Evolutionary conservation across 2,888 invertebrate genomes (phyloP), one percentile per base, ranked within the genome.

Genomic region (Zhuqinia jingwanae): DNA sequence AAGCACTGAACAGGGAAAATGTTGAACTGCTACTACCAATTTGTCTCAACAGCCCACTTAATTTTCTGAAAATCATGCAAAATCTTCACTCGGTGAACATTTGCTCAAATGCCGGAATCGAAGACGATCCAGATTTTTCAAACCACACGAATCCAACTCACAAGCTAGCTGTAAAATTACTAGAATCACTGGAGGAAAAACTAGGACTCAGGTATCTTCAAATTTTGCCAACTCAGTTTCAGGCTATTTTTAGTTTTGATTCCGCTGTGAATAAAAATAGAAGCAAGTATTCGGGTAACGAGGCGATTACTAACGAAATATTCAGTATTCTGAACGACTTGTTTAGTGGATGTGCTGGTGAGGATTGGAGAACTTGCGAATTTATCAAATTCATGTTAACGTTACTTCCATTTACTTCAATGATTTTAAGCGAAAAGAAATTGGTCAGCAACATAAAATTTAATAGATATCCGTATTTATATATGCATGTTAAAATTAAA

Each of bases 41-140:
- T 20, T 88, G 88, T 53, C 2, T 13, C 6, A 47, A 56, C 25
- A 84, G 27, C 10, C 27, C 76, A 11, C 25, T 25, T 6, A 85
- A 65, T 22, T 85, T 87, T 36, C 11, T 56, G 25, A 58, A 47
- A 53, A 56, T 80, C 5, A 42, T 85, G 68, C n/a, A 50, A 22
- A 20, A 1, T 22, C 50, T 60, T n/a, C n/a, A 65, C 47, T 36
- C 27, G 10, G 50, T 25, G 2, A 53, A 47, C 10, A 22, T 58
- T 11, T 58, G 20, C 25, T 3, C n/a, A n/a, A 53, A n/a, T 1
- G 13, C 42, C 8, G 68, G 22, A 2, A 20, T 27, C 8, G 80
- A 84, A 15, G 30, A 53, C 27, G 85, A 85, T 20, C 42, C 65
- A 1, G 85, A 85, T 53, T 85, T 85, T 42, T 25, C 75, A 10